Base-by-base conservation (phyloP, 2,888 invertebrate genomes). In the Epinotia brunnichana region DNA sequence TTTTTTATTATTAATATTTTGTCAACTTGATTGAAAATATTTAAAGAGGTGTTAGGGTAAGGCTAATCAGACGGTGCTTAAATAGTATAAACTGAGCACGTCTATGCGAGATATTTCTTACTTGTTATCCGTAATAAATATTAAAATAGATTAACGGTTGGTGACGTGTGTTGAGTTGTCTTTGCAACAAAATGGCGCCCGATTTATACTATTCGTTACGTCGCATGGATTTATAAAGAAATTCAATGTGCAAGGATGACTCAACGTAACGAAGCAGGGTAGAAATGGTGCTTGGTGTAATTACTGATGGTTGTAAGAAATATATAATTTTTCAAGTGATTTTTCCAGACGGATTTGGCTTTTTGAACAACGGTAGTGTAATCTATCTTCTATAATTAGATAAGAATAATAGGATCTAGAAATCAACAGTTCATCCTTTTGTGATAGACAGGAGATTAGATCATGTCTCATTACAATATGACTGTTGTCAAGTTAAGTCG, bases 271-370 rank as follows among this genome's bases (percentile, higher is more conserved):
- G 77, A 80, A 82, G 79, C 88, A 89, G 88, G 87, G 88, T 89
- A 84, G 80, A 79, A 80, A 80, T 79, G 89, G 88, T 90, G 89
- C 88, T 89, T 85, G 83, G 66, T 66, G 48, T 48, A 44, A 44
- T 21, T 15, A 44, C 21, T 76, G 57, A 51, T 72, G 76, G 72
- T 75, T 78, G 74, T 75, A 67, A 69, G 70, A 48, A 21, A 39
- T 67, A 15, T 44, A 51, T 62, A 11, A 35, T 48, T 44, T 3
- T 48, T 48, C 44, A n/a, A 48, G 44, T 48, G 44, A 48, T 1
- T n/a, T 48, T 0, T n/a, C 44, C 5, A 15, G 3, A 44, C 0
- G 15, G 15, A 15, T 48, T 1, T 48, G n/a, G 1, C 7, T 48
- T 48, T 44, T 15, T 13, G 11, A 41, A 41, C 3, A 3, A 13